These are phyloP conservation scores for Sebastes vulpes DNA, from an alignment of 2,797 vertebrate species.

Conservation along the genomic window DNA sequence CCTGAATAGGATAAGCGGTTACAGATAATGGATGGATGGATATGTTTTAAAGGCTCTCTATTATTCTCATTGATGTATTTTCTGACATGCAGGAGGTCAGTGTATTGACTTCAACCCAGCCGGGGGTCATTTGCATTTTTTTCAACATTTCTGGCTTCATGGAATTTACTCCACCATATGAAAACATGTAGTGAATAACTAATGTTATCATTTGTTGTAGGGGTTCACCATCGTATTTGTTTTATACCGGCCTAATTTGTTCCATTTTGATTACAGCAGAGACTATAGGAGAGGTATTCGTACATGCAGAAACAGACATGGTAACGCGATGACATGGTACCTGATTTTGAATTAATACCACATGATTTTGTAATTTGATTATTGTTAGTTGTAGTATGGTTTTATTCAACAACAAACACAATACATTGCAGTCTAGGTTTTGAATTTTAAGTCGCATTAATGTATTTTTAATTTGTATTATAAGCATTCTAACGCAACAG, in stretches of 20 bases:
- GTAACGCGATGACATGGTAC: too few relatives aligned
- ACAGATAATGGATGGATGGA: too few relatives aligned
- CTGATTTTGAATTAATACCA: too few relatives aligned
- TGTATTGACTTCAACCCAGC: not conserved
- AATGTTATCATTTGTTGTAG: not conserved
- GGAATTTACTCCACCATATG: not conserved
- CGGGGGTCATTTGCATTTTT: not conserved
- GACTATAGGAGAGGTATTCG: too few relatives aligned
- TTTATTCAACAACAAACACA: not conserved
- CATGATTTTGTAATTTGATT: not conserved
- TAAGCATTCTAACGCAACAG: not conserved
- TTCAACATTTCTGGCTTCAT: not conserved
- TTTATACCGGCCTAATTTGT: not conserved
- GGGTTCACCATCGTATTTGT: not conserved
- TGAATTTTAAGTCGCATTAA: not conserved
- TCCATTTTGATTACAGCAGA: not conserved
- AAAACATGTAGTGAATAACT: not conserved
- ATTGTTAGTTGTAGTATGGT: not conserved
- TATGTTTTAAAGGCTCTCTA: not conserved
- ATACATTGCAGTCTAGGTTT: not conserved
- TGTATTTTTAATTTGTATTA: not conserved
- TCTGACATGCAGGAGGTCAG: not conserved
- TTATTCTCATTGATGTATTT: slow-evolving; percentile 1
- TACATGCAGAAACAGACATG: too few relatives aligned
- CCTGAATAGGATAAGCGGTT: too few relatives aligned